Evolutionary conservation across 1,140 invertebrate species (phyloP).

Genomic region (Palaemon carinicauda): DNA sequence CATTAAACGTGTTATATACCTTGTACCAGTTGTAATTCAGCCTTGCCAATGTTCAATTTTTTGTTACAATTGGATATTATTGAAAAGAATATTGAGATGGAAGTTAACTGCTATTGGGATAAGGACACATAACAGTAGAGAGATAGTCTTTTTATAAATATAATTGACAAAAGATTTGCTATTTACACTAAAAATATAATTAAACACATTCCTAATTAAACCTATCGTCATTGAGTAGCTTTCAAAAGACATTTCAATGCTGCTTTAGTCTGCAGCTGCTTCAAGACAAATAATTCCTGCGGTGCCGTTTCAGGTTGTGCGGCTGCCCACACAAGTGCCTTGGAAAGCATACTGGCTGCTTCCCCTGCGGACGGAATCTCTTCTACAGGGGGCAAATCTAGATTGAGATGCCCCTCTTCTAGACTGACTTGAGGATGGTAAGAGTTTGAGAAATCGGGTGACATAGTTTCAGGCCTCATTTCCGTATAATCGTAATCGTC

Average conservation of each 20-base stretch:
- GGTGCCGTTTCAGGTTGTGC: conserved; percentile 42
- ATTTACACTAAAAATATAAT: not conserved
- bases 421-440: conserved; percentile 30
- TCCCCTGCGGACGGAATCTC: conserved; percentile 40
- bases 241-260: conserved; percentile 5
- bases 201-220: not conserved
- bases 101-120: too few species aligned
- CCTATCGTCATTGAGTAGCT: not conserved
- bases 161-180: not conserved
- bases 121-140: too few species aligned
- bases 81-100: too few species aligned
- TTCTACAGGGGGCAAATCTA: conserved; percentile 29
- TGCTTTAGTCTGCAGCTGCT: conserved; percentile 40
- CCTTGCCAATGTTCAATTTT: too few species aligned
- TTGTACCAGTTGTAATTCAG: too few species aligned
- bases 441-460: not conserved
- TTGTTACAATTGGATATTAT: too few species aligned
- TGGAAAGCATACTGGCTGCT: conserved; percentile 22
- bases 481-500: not conserved
- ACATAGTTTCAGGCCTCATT: not conserved
- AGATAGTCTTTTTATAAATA: too few species aligned
- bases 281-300: conserved; percentile 37
- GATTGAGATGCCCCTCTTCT: conserved; percentile 18
- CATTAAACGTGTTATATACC: too few species aligned
- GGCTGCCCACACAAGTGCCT: conserved; percentile 44